A percentile compares a stretch with the other conserved stretches of the same genome.
Evolutionary conservation across 2,797 vertebrate species (phyloP).

Genomic region (Lacerta viridis): DNA sequence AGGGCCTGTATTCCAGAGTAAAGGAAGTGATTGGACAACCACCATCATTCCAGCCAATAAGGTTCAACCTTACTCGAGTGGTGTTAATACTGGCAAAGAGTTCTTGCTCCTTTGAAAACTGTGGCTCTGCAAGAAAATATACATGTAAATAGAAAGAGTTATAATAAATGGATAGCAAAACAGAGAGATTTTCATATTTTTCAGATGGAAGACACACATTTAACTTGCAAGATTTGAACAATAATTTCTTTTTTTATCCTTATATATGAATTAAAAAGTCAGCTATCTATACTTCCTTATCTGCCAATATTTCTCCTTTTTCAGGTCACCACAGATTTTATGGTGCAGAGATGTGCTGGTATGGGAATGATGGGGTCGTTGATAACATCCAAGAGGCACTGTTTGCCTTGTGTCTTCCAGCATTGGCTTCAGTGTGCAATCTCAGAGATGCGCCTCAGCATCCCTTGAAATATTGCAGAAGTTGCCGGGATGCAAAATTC

Average conservation of each 20-base stretch:
- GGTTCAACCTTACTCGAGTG: constrained; percentile 92
- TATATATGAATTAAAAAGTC: background rate
- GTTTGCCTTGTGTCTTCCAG: background rate
- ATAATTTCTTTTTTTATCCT: background rate
- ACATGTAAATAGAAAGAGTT: constrained; percentile 30
- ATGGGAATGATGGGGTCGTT: background rate
- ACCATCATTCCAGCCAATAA: constrained; percentile 97
- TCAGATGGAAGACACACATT: background rate
- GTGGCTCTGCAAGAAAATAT: constrained; percentile 86
- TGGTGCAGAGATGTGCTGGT: background rate
- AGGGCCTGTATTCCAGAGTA: constrained; percentile 94
- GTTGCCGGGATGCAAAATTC: background rate
- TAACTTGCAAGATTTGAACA: background rate
- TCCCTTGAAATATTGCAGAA: background rate
- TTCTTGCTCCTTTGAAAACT: constrained; percentile 98
- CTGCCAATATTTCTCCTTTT: background rate
- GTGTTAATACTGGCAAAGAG: constrained; percentile 97
- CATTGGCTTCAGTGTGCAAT: background rate
- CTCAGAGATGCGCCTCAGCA: background rate
- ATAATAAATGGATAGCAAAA: background rate
- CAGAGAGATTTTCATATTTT: background rate
- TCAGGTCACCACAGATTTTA: background rate
- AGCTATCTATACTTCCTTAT: background rate
- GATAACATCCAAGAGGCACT: no score
- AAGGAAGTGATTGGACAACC: constrained; percentile 98